Base-by-base conservation (phyloP, 2,797 vertebrate species). In the Ara ararauna region DNA sequence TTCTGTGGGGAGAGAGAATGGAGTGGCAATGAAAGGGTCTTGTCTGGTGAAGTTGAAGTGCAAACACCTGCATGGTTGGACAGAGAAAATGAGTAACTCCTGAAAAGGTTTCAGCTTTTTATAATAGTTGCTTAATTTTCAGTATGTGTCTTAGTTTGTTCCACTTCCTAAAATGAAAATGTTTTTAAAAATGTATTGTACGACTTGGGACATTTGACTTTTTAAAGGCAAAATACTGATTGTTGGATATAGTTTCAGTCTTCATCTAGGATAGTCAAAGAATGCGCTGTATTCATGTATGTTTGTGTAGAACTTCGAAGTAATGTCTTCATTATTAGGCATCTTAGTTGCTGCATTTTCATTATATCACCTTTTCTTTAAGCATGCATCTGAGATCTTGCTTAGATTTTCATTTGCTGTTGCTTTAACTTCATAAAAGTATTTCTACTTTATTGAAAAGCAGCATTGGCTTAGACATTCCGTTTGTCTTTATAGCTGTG, bases 161-260 rank as follows among this genome's bases (percentile, higher is more conserved):
- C 26, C 7, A 7, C 26, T 78, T 77, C 10, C 32, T 65, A 51
- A 80, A 82, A 45, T 30, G 7, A 70, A 81, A 58, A 17, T 26
- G 7, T 42, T 68, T 72, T 78, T 58, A 9, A 0, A 85, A 78
- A 53, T 60, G 11, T 29, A 10, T 72, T 68, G 11, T 71, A 21
- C 1, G 16, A 1, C 11, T 79, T 61, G 20, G 4, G 16, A 22
- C 23, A 12, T 40, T 20, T 1, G 4, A 44, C 19, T 67, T 1
- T 0, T 61, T 82, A 42, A 90, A 90, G 23, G 18, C 56, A 87
- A 34, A n/a, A 50, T 74, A 15, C 62, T 82, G 64, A 32, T 66
- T 82, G 16, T 13, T 91, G 27, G 14, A 18, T 8, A 1, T 5
- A 66, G 34, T 66, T 88, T 68, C 17, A 48, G 3, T 79, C 36